Conservation (phyloP, 1,140 invertebrate species). For the Philopotamus ludificatus region DNA sequence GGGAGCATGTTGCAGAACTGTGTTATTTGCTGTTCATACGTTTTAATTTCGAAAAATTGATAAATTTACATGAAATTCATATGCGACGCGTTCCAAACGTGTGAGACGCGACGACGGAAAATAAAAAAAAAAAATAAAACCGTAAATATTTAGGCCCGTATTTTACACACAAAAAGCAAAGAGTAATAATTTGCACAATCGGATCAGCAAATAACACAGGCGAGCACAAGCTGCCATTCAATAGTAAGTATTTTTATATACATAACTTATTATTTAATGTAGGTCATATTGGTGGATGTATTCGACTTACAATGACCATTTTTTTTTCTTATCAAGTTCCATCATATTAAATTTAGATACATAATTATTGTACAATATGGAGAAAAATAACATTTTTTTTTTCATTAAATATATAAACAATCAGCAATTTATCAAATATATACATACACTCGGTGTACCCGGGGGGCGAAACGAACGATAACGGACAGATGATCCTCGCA, state of each 20-base stretch:
- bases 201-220: constrained; percentile 38
- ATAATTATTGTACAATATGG: constrained; percentile 39
- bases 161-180: not conserved
- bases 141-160: constrained; percentile 24
- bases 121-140: not conserved
- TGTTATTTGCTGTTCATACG: constrained; percentile 28
- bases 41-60: not conserved
- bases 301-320: constrained; percentile 35
- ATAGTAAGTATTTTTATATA: constrained; percentile 38
- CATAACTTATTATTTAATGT: constrained; percentile 39
- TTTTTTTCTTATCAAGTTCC: constrained; percentile 32
- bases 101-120: not conserved
- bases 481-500: no score
- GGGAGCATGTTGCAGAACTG: constrained; percentile 34
- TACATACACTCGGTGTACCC: constrained; percentile 30
- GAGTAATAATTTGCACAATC: not conserved
- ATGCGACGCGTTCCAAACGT: not conserved
- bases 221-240: constrained; percentile 27
- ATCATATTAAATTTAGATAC: constrained; percentile 39
- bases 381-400: constrained; percentile 39
- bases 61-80: not conserved
- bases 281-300: constrained; percentile 37
- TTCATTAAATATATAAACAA: constrained; percentile 17
- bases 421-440: constrained; percentile 35
- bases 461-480: no score